Percentiles rank a stretch among this genome's conserved stretches.
phyloP scores from a whole-genome alignment of 2,113 vertebrate species.

The Nansenia antarctica region DNA sequence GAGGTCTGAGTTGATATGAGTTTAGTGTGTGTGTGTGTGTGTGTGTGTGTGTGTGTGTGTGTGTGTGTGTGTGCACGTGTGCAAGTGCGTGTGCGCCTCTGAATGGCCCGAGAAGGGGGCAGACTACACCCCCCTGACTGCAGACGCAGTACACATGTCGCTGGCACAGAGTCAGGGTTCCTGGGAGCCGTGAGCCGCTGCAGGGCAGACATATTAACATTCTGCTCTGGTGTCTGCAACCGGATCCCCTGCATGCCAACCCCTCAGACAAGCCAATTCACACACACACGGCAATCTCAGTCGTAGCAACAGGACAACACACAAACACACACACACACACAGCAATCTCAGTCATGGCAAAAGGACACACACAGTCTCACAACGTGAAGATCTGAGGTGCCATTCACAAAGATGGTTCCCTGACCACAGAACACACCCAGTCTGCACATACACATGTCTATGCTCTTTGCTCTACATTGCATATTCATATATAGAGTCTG shows the following conservation, averaged over 20 bases:
- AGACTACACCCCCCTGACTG: not conserved
- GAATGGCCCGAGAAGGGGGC: not conserved
- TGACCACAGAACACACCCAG: conserved; percentile 28
- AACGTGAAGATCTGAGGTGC: conserved; percentile 22
- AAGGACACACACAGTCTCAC: conserved; percentile 13
- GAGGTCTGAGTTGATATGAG: not conserved
- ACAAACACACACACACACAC: not conserved
- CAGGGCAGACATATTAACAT: conserved; percentile 11
- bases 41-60: not conserved
- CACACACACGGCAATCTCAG: not conserved
- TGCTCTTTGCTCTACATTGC: not conserved
- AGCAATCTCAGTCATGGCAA: not conserved
- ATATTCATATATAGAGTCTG: not conserved
- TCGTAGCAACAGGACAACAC: not conserved
- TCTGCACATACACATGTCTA: not conserved
- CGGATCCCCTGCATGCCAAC: not conserved
- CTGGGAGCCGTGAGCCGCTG: not conserved
- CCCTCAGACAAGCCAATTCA: not conserved
- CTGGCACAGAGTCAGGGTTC: not conserved
- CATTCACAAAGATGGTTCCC: conserved; percentile 28
- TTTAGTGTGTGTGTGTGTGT: not conserved
- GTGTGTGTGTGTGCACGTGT: not conserved
- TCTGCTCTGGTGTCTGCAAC: conserved; percentile 18
- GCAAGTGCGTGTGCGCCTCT: not conserved
- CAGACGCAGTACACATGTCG: not conserved